Base-by-base conservation (phyloP, 2,888 invertebrate genomes). In the Odontocolon sp. region DNA sequence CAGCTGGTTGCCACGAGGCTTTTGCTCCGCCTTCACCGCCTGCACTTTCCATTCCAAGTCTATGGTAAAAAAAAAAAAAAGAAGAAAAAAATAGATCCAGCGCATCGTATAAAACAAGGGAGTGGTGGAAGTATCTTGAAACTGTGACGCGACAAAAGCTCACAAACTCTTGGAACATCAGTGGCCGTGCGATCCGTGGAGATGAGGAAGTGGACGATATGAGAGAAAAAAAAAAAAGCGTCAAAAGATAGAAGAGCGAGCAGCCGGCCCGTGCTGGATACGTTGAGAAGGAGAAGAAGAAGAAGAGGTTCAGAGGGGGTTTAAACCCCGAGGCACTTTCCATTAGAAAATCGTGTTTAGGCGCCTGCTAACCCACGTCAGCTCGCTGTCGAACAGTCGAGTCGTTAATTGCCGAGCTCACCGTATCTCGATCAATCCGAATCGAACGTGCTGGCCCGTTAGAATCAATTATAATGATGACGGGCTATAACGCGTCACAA, bases 381-480 rank as follows among this genome's bases (percentile, higher is more conserved):
- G 56, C 68, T 64, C 64, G 36, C 31, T 64, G 64, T 73, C 77
- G 77, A 77, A 69, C 38, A 36, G 38, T 26, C 64, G 33, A 38
- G 23, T 66, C 69, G 77, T 69, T 77, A 73, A 73, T 77, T 77
- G 64, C 64, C 45, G 23, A 56, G 23, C 36, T 72, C 68, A 47
- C 67, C 68, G 84, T 86, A 84, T 87, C 86, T 86, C 84, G 87
- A 86, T 86, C 85, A 82, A 85, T 86, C 80, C 83, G 78, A 38
- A 40, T 36, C 69, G 52, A 59, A 61, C 63, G 59, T 74, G 82
- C 63, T 80, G 78, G 80, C 74, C 81, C 85, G 84, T 81, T 86
- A 81, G 85, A 87, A 87, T 87, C 87, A 87, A 87, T 88, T 87
- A 87, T 84, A 83, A 85, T 80, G 84, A 85, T 85, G 86, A 86